phyloP scores from a whole-genome alignment of 1,140 invertebrate species.

The Vollenhovia emeryi region DNA sequence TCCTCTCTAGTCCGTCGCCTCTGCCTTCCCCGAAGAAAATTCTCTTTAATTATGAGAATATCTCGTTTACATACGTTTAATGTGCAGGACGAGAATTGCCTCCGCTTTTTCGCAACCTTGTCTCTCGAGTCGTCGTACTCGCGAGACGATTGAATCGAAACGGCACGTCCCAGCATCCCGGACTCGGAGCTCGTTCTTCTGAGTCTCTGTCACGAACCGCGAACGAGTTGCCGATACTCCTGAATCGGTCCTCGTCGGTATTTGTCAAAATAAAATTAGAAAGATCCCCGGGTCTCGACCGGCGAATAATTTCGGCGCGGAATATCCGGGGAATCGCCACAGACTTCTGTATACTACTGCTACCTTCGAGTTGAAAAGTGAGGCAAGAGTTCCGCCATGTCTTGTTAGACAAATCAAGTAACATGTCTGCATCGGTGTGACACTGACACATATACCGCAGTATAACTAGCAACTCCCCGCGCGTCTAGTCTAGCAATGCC shows the following conservation, averaged over 20 bases:
- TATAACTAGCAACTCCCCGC: too few species aligned
- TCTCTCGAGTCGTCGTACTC: not conserved
- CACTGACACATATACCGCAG: too few species aligned
- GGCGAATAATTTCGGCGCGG: not conserved
- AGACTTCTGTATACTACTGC: too few species aligned
- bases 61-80: constrained; percentile 31
- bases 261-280: not conserved
- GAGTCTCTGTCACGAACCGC: not conserved
- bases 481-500: too few species aligned
- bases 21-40: not conserved
- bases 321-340: not conserved
- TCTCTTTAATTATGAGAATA: constrained; percentile 35
- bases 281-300: not conserved
- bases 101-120: not conserved
- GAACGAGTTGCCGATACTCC: not conserved
- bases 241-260: not conserved
- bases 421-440: too few species aligned
- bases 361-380: too few species aligned
- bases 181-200: not conserved
- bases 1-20: not conserved
- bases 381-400: too few species aligned
- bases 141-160: not conserved
- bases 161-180: not conserved
- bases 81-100: not conserved
- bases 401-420: too few species aligned